Evolutionary conservation across 2,888 invertebrate genomes (phyloP), one percentile per base, ranked within the genome.

Genomic region (Latheticus oryzae): DNA sequence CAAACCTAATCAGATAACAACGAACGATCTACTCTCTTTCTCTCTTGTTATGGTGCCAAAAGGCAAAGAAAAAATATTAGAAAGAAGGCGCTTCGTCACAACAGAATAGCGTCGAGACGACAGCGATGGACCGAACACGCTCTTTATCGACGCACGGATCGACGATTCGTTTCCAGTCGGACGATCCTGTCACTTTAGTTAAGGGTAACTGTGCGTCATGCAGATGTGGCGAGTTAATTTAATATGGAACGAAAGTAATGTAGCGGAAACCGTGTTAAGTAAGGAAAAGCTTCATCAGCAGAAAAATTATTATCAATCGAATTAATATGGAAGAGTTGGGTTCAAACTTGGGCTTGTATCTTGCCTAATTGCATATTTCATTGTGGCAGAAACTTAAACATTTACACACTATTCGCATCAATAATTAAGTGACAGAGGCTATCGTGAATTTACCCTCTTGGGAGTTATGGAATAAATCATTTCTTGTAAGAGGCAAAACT

Each of bases 1-100:
- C 69, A 65, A 65, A 64, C 68, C 67, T 70, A 71, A 71, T 71
- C 71, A 68, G 71, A 71, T 71, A 68, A 68, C 64, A 63, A n/a
- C n/a, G n/a, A n/a, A n/a, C n/a, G n/a, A n/a, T n/a, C n/a, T n/a
- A n/a, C n/a, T n/a, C n/a, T n/a, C n/a, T n/a, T n/a, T n/a, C n/a
- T n/a, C n/a, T n/a, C n/a, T n/a, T n/a, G n/a, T n/a, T n/a, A n/a
- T n/a, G n/a, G n/a, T n/a, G 13, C 5, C 9, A 11, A n/a, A 17
- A 16, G 30, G 16, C 40, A 40, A 23, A 19, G 19, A 28, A 33
- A 23, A 33, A 42, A 47, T 51, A 19, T 11, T 28, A 51, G 35
- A 1, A 8, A 21, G 47, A 47, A 47, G 47, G 35, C 21, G 48
- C 7, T 32, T 38, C 15, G 13, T 37, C 28, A 48, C 23, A 7